phyloP scores from a whole-genome alignment of 2,797 vertebrate genomes.

The Enteromius thamalakanensis region DNA sequence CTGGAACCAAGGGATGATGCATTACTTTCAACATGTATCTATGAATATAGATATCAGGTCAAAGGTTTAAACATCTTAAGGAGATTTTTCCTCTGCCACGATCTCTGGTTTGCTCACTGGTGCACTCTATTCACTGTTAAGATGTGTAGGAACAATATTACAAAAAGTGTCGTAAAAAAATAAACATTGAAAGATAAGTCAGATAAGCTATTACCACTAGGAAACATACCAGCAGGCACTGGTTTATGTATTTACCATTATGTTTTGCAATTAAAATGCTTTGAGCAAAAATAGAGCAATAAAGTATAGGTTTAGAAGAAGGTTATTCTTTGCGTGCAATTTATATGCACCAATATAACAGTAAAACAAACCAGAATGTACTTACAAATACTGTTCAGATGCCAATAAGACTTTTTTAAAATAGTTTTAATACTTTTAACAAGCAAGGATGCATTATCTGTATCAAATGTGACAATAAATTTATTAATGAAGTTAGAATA shows the following conservation, averaged over 20 bases:
- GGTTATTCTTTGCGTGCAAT: neutral
- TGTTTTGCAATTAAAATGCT: neutral
- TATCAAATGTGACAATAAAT: neutral
- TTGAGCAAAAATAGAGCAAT: neutral
- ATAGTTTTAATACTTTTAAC: neutral
- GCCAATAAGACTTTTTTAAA: neutral
- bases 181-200: neutral
- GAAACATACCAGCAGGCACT: neutral
- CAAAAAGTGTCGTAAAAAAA: neutral
- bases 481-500: too few relatives aligned
- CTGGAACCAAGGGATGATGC: constrained; percentile 3
- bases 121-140: neutral
- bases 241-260: neutral
- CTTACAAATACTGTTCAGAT: neutral
- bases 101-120: neutral
- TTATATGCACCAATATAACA: neutral
- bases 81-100: neutral
- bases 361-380: neutral
- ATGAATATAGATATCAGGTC: constrained; percentile 10
- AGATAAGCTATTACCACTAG: neutral
- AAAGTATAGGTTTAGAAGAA: neutral
- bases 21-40: constrained; percentile 6
- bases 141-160: neutral
- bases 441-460: neutral
- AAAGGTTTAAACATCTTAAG: constrained; percentile 22